A percentile compares a stretch with the other conserved stretches of the same genome.
These are phyloP conservation scores for Halcyon senegalensis DNA, from an alignment of 2,113 vertebrate genomes.

Conservation along the genomic window DNA sequence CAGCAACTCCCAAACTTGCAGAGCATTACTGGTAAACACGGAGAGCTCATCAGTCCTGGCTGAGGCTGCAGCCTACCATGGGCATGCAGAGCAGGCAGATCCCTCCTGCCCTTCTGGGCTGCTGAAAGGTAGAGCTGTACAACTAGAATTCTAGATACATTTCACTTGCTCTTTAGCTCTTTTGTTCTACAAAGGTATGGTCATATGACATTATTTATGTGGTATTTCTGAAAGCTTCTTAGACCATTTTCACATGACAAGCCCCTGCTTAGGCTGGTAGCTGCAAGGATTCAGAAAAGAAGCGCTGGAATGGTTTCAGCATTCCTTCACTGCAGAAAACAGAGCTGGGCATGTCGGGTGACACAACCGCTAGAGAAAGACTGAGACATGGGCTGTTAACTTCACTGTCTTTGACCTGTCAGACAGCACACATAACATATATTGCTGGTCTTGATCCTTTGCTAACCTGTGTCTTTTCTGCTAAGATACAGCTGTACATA, in stretches of 20 bases:
- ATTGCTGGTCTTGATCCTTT: not conserved
- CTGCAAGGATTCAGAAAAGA: not conserved
- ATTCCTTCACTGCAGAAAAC: not conserved
- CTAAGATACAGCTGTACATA: not conserved
- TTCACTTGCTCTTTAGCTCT: conserved; percentile 19
- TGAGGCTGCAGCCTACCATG: not conserved
- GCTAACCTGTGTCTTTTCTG: not conserved
- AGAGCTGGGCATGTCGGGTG: not conserved
- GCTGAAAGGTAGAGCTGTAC: not conserved
- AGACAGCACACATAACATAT: not conserved
- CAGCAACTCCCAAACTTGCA: not conserved
- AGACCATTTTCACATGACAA: conserved; percentile 50
- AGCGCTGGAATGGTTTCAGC: not conserved
- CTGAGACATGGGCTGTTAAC: not conserved
- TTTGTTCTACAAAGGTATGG: conserved; percentile 35
- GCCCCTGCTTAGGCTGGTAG: conserved; percentile 6
- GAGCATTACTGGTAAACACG: not conserved
- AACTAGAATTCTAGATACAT: not conserved
- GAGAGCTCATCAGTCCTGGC: not conserved
- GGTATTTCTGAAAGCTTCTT: conserved; percentile 61
- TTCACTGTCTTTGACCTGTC: not conserved
- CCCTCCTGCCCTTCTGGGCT: not conserved
- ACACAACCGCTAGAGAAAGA: not conserved
- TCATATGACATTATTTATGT: conserved; percentile 36
- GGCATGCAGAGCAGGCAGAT: not conserved